Conservation (phyloP, 2,797 vertebrate genomes). For the Malurus leucopterus region DNA sequence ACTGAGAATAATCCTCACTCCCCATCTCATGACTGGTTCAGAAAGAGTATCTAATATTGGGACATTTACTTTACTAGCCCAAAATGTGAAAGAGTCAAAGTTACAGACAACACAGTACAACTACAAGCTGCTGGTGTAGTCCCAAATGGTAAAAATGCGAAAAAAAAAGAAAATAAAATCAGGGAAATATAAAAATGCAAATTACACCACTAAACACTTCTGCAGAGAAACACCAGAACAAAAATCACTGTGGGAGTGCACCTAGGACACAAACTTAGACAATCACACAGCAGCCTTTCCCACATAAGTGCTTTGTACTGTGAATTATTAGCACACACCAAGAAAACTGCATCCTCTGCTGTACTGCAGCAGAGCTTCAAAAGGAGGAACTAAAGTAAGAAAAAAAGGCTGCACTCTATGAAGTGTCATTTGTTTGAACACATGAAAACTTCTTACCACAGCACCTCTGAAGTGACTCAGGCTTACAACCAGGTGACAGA, state of each 20-base stretch:
- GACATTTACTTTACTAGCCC: background rate
- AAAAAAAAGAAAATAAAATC: background rate
- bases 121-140: background rate
- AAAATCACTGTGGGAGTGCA: background rate
- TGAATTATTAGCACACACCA: background rate
- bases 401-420: background rate
- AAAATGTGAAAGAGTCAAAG: background rate
- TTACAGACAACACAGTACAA: background rate
- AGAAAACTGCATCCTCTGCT: background rate
- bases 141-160: background rate
- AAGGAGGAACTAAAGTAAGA: background rate
- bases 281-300: background rate
- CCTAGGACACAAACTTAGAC: background rate
- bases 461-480: background rate
- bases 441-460: background rate
- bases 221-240: background rate
- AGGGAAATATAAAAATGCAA: background rate
- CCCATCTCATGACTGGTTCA: background rate
- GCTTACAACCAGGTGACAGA: background rate
- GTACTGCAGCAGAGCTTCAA: background rate
- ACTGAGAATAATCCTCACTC: background rate
- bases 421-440: background rate
- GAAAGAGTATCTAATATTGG: background rate
- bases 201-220: background rate
- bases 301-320: background rate